A percentile compares a stretch with the other conserved stretches of the same genome.
These are phyloP conservation scores for Lepus europaeus DNA, from an alignment of 2,113 vertebrate species.

Conservation along the genomic window DNA sequence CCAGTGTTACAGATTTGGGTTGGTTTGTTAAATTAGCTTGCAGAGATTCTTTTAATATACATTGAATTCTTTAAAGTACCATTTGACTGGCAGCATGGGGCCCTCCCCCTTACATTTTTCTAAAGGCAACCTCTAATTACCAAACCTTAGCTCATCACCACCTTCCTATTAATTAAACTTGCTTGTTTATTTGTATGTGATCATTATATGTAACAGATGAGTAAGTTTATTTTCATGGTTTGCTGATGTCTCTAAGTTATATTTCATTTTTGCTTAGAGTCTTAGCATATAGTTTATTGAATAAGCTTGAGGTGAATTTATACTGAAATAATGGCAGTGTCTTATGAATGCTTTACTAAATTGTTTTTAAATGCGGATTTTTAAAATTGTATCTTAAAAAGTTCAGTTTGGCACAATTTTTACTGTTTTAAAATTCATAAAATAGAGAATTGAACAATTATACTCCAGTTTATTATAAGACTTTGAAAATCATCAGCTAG, in stretches of 20 bases:
- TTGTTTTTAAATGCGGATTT: not conserved
- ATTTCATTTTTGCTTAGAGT: slow-evolving; percentile 6
- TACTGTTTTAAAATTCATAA: slow-evolving; percentile 36
- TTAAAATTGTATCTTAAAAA: slow-evolving; percentile 52
- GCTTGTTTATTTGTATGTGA: not conserved
- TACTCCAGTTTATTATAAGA: slow-evolving; percentile 17
- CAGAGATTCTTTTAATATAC: slow-evolving; percentile 1
- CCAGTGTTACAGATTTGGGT: not conserved
- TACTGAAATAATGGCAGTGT: not conserved
- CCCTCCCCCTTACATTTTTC: not conserved
- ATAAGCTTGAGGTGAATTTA: slow-evolving; percentile 22
- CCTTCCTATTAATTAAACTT: not conserved
- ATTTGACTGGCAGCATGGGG: not conserved
- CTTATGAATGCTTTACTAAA: not conserved
- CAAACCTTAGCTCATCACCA: not conserved
- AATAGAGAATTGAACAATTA: slow-evolving; percentile 33
- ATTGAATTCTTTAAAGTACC: not conserved
- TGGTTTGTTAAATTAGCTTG: slow-evolving; percentile 8
- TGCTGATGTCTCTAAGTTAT: slow-evolving; percentile 44
- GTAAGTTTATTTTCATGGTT: not conserved
- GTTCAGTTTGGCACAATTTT: not conserved
- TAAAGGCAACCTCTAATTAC: not conserved
- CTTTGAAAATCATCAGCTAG: slow-evolving; percentile 20
- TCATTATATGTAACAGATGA: not conserved
- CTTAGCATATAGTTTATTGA: not conserved